These are phyloP conservation scores for Pogonocherus hispidulus DNA, from an alignment of 2,888 invertebrate genomes.

Conservation along the genomic window DNA sequence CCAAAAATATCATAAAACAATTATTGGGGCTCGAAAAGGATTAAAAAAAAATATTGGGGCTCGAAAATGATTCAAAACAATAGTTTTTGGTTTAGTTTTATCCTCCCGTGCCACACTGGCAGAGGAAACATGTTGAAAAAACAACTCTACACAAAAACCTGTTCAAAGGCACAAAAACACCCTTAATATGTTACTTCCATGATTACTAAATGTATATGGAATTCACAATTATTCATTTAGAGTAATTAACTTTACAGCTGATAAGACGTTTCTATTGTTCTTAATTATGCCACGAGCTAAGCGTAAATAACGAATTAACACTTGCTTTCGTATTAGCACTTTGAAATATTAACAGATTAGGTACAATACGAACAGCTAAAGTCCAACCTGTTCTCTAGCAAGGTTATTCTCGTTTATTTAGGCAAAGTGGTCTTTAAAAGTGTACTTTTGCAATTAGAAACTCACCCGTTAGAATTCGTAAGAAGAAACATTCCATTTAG, in stretches of 20 bases:
- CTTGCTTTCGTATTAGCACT: conserved; percentile 21
- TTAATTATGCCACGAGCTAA: conserved; percentile 25
- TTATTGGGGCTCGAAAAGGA: too few species aligned
- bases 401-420: conserved; percentile 15
- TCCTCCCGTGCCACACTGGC: too few species aligned
- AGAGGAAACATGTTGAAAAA: too few species aligned
- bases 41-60: too few species aligned
- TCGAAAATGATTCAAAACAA: too few species aligned
- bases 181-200: too few species aligned
- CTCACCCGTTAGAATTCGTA: conserved; percentile 8
- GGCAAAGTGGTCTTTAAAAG: conserved; percentile 3
- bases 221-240: conserved; percentile 8
- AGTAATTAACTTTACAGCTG: conserved; percentile 23
- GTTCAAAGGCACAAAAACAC: too few species aligned
- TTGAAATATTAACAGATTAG: conserved; percentile 17
- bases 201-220: conserved; percentile 6
- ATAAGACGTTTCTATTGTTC: conserved; percentile 31
- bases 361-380: conserved; percentile 9
- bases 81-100: too few species aligned
- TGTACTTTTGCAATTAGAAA: conserved; percentile 21
- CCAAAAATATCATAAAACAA: too few species aligned
- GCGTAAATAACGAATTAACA: conserved; percentile 31
- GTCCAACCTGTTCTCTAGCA: conserved; percentile 7
- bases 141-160: too few species aligned
- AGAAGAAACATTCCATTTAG: conserved; percentile 31